Conservation (phyloP, 2,888 invertebrate species). For the Tiliacea aurago region DNA sequence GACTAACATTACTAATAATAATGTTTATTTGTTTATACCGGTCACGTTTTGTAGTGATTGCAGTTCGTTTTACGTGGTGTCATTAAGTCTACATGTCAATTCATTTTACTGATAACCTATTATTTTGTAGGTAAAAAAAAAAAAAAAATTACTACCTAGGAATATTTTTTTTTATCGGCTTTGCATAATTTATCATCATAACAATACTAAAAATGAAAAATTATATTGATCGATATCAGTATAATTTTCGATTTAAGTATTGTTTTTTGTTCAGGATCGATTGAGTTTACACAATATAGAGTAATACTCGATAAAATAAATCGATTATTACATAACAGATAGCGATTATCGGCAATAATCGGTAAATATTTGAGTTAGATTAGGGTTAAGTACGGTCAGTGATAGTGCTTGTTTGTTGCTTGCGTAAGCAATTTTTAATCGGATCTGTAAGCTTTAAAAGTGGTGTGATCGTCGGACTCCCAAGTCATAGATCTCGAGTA, state of each 20-base stretch:
- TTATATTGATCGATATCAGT: conserved; percentile 8
- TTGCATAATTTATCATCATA: too few relatives aligned
- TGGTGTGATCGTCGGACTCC: too few relatives aligned
- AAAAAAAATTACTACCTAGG: too few relatives aligned
- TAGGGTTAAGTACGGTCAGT: conserved; percentile 30
- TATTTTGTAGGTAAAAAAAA: neutral
- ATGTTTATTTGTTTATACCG: conserved; percentile 19
- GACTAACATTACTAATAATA: conserved; percentile 8
- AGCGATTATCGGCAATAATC: conserved; percentile 31
- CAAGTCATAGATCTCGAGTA: too few relatives aligned
- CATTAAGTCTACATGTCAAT: neutral
- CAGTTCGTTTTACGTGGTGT: conserved; percentile 25
- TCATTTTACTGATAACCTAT: conserved; percentile 1
- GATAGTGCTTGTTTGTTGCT: conserved; percentile 7
- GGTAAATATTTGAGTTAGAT: conserved; percentile 37
- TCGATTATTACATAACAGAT: conserved; percentile 32
- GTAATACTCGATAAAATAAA: conserved; percentile 28
- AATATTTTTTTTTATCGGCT: too few relatives aligned
- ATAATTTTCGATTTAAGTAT: too few relatives aligned
- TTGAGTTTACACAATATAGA: conserved; percentile 15
- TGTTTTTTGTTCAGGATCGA: neutral
- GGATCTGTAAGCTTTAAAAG: neutral
- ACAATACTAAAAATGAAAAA: neutral
- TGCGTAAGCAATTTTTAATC: neutral
- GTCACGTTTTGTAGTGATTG: conserved; percentile 27